These are phyloP conservation scores for Phalacrocorax aristotelis DNA, from an alignment of 2,113 vertebrate species.

Conservation along the genomic window DNA sequence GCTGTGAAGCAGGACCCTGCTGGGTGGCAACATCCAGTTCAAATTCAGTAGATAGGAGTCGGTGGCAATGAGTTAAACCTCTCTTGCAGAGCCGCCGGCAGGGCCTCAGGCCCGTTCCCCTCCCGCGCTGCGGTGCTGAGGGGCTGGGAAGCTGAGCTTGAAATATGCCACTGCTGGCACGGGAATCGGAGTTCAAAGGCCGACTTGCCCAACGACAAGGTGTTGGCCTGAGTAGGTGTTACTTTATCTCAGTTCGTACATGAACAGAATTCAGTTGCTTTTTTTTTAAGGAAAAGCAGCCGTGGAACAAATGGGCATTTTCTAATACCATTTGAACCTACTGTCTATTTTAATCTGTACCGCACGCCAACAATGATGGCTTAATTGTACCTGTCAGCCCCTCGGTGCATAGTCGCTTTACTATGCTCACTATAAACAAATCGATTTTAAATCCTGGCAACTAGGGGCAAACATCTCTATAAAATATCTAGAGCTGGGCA, in stretches of 20 bases:
- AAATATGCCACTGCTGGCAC: accelerated
- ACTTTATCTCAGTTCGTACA: not conserved
- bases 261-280: not conserved
- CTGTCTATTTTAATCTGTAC: not conserved
- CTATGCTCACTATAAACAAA: not conserved
- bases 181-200: not conserved
- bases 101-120: not conserved
- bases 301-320: not conserved
- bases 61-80: not conserved
- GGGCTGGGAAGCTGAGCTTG: not conserved
- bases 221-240: not conserved
- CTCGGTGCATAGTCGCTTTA: not conserved
- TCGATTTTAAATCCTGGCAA: not conserved
- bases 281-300: not conserved
- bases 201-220: not conserved
- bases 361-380: not conserved
- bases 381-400: not conserved
- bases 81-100: accelerated
- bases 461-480: not conserved
- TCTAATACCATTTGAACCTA: not conserved
- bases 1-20: not conserved
- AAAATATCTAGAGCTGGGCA: not conserved
- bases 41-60: not conserved
- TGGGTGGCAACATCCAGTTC: not conserved
- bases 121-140: not conserved